These are phyloP conservation scores for Anagyrus pseudococci DNA, from an alignment of 2,888 invertebrate genomes.

Conservation along the genomic window DNA sequence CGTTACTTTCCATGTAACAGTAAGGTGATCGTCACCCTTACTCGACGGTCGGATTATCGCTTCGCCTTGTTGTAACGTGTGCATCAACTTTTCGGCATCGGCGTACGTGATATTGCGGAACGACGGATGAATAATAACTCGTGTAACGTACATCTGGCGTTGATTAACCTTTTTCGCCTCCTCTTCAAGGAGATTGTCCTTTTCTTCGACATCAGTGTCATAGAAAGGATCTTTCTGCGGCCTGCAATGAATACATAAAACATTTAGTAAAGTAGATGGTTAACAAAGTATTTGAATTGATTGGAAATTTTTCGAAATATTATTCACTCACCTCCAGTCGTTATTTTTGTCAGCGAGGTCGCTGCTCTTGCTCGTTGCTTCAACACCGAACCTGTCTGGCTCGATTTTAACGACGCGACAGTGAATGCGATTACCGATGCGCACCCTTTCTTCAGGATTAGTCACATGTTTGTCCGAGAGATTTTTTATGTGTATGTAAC, in stretches of 20 bases:
- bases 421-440: conserved; percentile 82
- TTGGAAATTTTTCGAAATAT: not conserved
- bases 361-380: conserved; percentile 91
- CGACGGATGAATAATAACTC: conserved; percentile 96
- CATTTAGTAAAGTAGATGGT: not conserved
- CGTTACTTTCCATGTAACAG: conserved; percentile 98
- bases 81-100: conserved; percentile 91
- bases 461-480: conserved; percentile 91
- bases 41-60: conserved; percentile 96
- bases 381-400: conserved; percentile 90
- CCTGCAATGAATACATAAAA: conserved; percentile 59
- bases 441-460: conserved; percentile 92
- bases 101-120: conserved; percentile 96
- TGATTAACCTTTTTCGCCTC: conserved; percentile 89
- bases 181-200: conserved; percentile 68
- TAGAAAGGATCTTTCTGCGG: conserved; percentile 90
- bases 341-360: conserved; percentile 90
- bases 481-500: conserved; percentile 93
- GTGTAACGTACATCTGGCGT: conserved; percentile 88
- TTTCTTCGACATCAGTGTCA: conserved; percentile 84
- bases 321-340: conserved; percentile 76
- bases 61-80: conserved; percentile 94
- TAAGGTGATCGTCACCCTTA: conserved; percentile 94
- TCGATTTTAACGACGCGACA: conserved; percentile 95
- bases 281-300: not conserved